Evolutionary conservation across 2,113 vertebrate species (phyloP).

Genomic region (Okapia johnstoni): DNA sequence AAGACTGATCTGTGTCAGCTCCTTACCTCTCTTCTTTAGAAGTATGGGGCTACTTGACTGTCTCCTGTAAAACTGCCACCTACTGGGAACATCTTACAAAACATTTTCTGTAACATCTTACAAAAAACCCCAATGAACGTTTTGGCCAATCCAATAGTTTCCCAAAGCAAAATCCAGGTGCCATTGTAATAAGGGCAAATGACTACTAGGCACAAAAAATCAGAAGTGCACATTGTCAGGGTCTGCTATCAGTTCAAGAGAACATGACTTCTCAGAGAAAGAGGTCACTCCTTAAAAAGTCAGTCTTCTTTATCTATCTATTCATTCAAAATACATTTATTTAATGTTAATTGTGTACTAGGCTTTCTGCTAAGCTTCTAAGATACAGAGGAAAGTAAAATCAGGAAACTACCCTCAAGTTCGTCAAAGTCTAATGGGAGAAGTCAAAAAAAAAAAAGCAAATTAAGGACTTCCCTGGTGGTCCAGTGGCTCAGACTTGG

Average conservation of each 20-base stretch:
- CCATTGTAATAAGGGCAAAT: not conserved
- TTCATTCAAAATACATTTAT: not conserved
- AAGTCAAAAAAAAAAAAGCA: not conserved
- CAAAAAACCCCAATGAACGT: not conserved
- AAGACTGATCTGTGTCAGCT: not conserved
- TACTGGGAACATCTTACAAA: not conserved
- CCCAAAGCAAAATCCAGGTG: not conserved
- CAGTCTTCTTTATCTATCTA: not conserved
- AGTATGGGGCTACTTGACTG: not conserved
- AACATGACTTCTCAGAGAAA: not conserved
- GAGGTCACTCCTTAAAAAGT: not conserved
- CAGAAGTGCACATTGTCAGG: accelerated
- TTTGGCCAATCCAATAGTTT: not conserved
- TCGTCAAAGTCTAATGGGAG: not conserved
- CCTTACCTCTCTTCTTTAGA: not conserved
- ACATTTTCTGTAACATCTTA: not conserved
- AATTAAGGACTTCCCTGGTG: not conserved
- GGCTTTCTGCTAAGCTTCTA: not conserved
- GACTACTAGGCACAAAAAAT: not conserved
- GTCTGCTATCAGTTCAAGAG: not conserved
- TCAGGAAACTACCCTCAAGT: not conserved
- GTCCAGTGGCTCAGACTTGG: not conserved
- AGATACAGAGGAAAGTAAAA: not conserved
- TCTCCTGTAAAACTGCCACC: not conserved
- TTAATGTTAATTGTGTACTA: not conserved